Evolutionary conservation across 2,797 vertebrate species (phyloP).

Genomic region (Trematomus bernacchii): DNA sequence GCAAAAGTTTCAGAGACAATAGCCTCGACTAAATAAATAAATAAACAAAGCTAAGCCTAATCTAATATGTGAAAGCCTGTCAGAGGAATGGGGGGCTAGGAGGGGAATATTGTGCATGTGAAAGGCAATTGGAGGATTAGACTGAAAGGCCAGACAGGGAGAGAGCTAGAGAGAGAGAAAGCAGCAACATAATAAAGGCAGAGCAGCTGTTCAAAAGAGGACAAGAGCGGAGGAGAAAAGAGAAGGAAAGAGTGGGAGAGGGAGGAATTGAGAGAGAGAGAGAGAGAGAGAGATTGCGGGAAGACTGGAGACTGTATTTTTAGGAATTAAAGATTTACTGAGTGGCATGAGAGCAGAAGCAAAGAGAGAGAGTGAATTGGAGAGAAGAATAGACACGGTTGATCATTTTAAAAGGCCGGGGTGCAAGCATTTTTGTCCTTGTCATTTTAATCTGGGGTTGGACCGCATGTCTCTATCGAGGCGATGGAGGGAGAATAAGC

Average conservation of each 20-base stretch:
- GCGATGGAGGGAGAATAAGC: constrained; percentile 42
- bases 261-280: constrained; percentile 29
- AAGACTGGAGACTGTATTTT: constrained; percentile 64
- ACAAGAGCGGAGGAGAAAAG: constrained; percentile 63
- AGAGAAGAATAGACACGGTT: constrained; percentile 38
- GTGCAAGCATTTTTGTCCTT: constrained; percentile 64
- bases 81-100: constrained; percentile 66
- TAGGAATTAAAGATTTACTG: constrained; percentile 73
- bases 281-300: constrained; percentile 38
- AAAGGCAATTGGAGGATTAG: constrained; percentile 83
- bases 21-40: constrained; percentile 70
- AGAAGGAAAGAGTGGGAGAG: constrained; percentile 42
- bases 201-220: constrained; percentile 81
- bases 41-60: constrained; percentile 72
- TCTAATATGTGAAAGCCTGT: constrained; percentile 77
- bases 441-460: constrained; percentile 68
- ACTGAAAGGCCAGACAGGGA: constrained; percentile 80
- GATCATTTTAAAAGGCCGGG: constrained; percentile 58
- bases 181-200: constrained; percentile 77
- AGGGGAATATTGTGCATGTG: constrained; percentile 77
- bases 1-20: constrained; percentile 76
- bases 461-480: constrained; percentile 49
- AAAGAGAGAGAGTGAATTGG: constrained; percentile 36
- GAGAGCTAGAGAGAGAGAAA: constrained; percentile 35
- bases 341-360: constrained; percentile 50